phyloP scores from a whole-genome alignment of 1,140 invertebrate species.

The Conus ventricosus region DNA sequence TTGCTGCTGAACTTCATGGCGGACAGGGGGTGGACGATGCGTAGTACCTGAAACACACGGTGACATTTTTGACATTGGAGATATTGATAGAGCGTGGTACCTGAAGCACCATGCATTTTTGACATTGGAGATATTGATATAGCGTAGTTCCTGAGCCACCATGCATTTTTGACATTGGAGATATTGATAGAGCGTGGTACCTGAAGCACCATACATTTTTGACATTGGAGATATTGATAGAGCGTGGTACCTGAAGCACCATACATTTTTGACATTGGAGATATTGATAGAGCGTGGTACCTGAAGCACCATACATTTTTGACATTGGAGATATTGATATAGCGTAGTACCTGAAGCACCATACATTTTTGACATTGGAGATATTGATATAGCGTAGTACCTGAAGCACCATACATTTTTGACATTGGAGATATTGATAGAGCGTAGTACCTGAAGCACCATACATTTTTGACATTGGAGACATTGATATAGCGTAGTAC shows the following conservation, averaged over 20 bases:
- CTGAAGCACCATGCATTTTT: not conserved
- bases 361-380: not conserved
- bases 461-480: not conserved
- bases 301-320: not conserved
- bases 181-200: no score
- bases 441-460: conserved; percentile 75
- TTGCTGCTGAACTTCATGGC: conserved; percentile 73
- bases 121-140: not conserved
- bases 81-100: not conserved
- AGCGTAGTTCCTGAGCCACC: no score
- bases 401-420: not conserved
- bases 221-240: no score
- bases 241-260: conserved; percentile 76
- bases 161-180: not conserved
- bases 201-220: no score
- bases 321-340: not conserved
- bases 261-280: not conserved
- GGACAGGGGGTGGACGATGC: conserved; percentile 77
- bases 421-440: not conserved
- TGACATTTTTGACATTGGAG: not conserved
- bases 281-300: not conserved
- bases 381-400: not conserved
- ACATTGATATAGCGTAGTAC: not conserved
- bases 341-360: conserved; percentile 75
- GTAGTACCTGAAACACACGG: conserved; percentile 73